Evolutionary conservation across 2,113 vertebrate species (phyloP).

Genomic region (Speoplatyrhinus poulsoni): DNA sequence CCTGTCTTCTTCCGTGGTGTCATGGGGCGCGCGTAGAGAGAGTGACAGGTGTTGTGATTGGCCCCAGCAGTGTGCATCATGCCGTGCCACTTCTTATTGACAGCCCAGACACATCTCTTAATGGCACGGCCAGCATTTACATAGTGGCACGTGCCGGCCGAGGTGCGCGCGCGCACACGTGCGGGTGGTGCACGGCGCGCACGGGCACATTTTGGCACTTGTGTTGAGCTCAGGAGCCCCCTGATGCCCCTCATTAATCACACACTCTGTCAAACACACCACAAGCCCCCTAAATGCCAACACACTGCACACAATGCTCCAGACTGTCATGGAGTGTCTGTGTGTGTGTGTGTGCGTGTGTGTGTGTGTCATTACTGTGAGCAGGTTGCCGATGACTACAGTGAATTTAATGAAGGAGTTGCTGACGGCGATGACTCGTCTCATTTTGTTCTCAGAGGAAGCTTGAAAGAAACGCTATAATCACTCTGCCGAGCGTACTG

Average conservation of each 20-base stretch:
- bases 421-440: conserved; percentile 44
- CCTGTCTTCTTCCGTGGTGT: conserved; percentile 4
- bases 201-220: conserved; percentile 25
- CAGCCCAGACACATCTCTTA: conserved; percentile 62
- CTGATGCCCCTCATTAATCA: conserved; percentile 72
- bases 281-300: conserved; percentile 45
- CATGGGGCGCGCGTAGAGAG: conserved; percentile 39
- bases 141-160: conserved; percentile 28
- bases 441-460: conserved; percentile 26
- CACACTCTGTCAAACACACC: conserved; percentile 47
- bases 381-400: conserved; percentile 21
- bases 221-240: conserved; percentile 13
- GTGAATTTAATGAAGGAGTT: conserved; percentile 43
- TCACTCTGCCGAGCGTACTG: too few species aligned
- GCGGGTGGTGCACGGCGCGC: not conserved
- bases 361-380: conserved; percentile 28
- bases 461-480: too few species aligned
- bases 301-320: conserved; percentile 1
- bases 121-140: conserved; percentile 64
- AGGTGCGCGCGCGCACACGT: not conserved
- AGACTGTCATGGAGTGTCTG: conserved; percentile 2
- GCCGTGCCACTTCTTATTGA: conserved; percentile 73
- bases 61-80: conserved; percentile 69
- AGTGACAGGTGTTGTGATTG: conserved; percentile 73
- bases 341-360: conserved; percentile 19